These are phyloP conservation scores for Hippoglossus hippoglossus DNA, from an alignment of 2,797 vertebrate species.

Conservation along the genomic window DNA sequence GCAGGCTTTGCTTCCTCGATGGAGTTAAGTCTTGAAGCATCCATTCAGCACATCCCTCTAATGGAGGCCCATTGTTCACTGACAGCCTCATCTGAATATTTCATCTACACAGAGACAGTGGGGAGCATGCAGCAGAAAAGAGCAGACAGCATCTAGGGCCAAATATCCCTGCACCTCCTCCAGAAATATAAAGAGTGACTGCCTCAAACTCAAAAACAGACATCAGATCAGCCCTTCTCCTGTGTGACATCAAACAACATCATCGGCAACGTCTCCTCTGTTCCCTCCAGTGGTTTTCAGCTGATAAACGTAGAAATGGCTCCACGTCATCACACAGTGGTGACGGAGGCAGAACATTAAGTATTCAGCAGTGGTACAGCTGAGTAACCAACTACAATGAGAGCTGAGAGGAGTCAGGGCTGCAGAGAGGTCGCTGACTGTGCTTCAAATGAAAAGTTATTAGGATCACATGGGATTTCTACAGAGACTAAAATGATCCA, in stretches of 20 bases:
- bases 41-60: slow-evolving; percentile 53
- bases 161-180: neutral
- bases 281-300: neutral
- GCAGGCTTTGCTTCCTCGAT: slow-evolving; percentile 25
- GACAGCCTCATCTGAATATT: slow-evolving; percentile 74
- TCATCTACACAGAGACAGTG: slow-evolving; percentile 50
- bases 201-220: neutral
- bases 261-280: neutral
- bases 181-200: neutral
- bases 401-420: neutral
- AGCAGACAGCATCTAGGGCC: slow-evolving; percentile 1
- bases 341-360: slow-evolving; percentile 4
- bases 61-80: slow-evolving; percentile 64
- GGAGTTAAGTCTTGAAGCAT: slow-evolving; percentile 27
- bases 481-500: too few relatives aligned
- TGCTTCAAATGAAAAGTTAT: too few relatives aligned
- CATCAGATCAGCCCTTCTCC: neutral
- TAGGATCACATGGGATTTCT: too few relatives aligned
- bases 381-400: neutral
- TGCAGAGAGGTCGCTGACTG: neutral
- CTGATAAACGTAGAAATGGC: neutral
- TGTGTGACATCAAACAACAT: neutral
- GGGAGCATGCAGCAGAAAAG: slow-evolving; percentile 1
- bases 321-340: slow-evolving; percentile 8
- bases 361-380: slow-evolving; percentile 21